These are phyloP conservation scores for Erythrocercus mccallii DNA, from an alignment of 2,113 vertebrate genomes.

Conservation along the genomic window DNA sequence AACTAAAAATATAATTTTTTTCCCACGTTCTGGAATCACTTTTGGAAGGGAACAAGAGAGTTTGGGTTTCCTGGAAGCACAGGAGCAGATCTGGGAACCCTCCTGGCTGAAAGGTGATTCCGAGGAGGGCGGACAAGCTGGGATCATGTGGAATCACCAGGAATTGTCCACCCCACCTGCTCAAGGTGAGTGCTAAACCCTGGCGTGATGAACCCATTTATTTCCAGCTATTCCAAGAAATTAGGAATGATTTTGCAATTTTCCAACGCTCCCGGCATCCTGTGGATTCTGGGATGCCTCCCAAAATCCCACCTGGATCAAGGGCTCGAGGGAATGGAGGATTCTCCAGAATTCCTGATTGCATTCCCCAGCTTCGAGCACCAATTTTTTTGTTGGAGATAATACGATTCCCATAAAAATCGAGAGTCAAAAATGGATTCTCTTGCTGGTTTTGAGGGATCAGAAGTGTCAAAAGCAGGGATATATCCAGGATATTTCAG, in stretches of 20 bases:
- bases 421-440: not conserved
- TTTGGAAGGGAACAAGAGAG: not conserved
- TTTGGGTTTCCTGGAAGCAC: not conserved
- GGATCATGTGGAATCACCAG: not conserved
- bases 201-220: not conserved
- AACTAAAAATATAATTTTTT: not conserved
- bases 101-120: not conserved
- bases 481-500: not conserved
- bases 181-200: not conserved
- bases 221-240: not conserved
- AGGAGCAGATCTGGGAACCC: not conserved
- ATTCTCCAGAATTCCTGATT: not conserved
- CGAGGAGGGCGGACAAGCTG: too few species aligned
- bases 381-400: too few species aligned
- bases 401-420: not conserved
- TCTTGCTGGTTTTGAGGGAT: not conserved
- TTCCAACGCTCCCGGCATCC: not conserved
- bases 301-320: not conserved
- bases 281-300: not conserved
- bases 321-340: not conserved
- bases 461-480: not conserved
- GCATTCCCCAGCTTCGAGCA: not conserved
- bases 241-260: rapidly evolving
- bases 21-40: not conserved
- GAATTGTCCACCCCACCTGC: not conserved